Conservation (phyloP, 2,888 invertebrate genomes). For the Yponomeuta evonymella region DNA sequence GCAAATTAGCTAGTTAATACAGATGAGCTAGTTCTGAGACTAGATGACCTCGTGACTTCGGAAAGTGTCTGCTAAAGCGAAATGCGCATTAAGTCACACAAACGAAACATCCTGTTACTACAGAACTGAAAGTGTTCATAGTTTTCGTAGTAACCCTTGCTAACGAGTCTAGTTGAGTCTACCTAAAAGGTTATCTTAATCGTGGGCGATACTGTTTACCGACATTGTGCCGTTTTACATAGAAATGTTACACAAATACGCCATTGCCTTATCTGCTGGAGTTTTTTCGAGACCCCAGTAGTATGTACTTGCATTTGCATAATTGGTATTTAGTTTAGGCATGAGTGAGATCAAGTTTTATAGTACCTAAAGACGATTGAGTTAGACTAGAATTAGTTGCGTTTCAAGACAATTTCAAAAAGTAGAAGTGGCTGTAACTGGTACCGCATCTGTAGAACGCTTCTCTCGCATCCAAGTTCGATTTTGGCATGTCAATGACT, state of each 20-base stretch:
- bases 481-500: too few species aligned
- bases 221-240: conserved; percentile 3
- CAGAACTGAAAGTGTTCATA: not conserved
- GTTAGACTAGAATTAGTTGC: too few species aligned
- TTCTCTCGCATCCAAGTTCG: too few species aligned
- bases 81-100: too few species aligned
- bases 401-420: too few species aligned
- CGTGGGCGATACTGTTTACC: conserved; percentile 9
- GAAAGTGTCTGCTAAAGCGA: too few species aligned
- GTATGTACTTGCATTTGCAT: not conserved
- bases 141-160: conserved; percentile 1
- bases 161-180: not conserved
- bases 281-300: not conserved
- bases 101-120: not conserved
- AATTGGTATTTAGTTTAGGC: not conserved
- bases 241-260: conserved; percentile 3
- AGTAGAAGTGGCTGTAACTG: too few species aligned
- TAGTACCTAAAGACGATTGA: not conserved
- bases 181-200: conserved; percentile 12
- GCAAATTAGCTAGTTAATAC: too few species aligned
- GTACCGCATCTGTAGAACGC: too few species aligned
- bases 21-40: too few species aligned
- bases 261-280: not conserved
- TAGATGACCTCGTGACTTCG: too few species aligned
- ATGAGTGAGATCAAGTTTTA: not conserved